Conservation (phyloP, 2,888 invertebrate species). For the Mechanitis messenoides region DNA sequence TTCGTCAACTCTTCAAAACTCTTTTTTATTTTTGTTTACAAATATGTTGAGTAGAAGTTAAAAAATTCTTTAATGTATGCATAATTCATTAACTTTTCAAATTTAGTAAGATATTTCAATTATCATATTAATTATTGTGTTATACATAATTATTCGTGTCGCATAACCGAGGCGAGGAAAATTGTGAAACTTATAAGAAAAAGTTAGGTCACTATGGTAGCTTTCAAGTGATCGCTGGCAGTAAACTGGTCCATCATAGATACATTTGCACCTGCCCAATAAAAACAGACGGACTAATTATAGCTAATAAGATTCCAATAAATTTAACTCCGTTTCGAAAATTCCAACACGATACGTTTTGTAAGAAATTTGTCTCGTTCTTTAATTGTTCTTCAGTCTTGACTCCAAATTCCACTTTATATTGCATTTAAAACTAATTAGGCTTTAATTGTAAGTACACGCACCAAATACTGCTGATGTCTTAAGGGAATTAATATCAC, state of each 20-base stretch:
- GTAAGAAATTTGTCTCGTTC: not conserved
- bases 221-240: constrained; percentile 21
- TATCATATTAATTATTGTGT: constrained; percentile 27
- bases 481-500: not conserved
- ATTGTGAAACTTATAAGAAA: constrained; percentile 14
- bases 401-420: constrained; percentile 1
- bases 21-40: too few species aligned
- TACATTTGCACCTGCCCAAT: constrained; percentile 29
- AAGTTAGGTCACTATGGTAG: constrained; percentile 19
- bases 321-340: constrained; percentile 14
- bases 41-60: not conserved
- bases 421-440: not conserved
- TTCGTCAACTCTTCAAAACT: too few species aligned
- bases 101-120: constrained; percentile 9
- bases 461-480: not conserved
- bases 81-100: constrained; percentile 3
- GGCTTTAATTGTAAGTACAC: not conserved
- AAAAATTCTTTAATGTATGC: not conserved
- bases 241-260: constrained; percentile 31
- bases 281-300: constrained; percentile 25
- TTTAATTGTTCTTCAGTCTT: not conserved
- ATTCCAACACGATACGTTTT: constrained; percentile 10
- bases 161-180: constrained; percentile 16
- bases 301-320: constrained; percentile 25
- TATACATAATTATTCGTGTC: constrained; percentile 23